phyloP scores from a whole-genome alignment of 2,113 vertebrate species.

The Anser brachyrhynchus region DNA sequence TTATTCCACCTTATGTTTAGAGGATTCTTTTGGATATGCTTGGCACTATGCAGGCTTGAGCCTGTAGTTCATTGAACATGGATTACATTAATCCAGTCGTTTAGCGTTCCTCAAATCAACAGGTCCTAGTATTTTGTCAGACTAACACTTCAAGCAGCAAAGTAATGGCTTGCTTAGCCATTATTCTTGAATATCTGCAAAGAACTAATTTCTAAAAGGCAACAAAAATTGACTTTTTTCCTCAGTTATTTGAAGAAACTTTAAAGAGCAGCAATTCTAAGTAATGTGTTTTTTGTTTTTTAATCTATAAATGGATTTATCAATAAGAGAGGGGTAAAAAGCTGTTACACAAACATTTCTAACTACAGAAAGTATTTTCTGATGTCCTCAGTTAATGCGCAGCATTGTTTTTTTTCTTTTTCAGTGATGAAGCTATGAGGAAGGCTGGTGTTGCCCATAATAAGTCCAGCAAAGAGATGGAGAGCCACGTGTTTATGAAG shows the following conservation, averaged over 20 bases:
- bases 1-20: background rate
- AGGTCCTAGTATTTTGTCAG: background rate
- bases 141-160: background rate
- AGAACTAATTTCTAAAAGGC: background rate
- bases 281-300: background rate
- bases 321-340: background rate
- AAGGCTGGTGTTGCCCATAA: constrained; percentile 92
- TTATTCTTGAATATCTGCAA: background rate
- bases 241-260: background rate
- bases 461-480: constrained; percentile 97
- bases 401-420: constrained; percentile 35
- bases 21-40: background rate
- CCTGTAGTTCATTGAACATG: background rate
- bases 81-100: background rate
- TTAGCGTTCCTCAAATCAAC: constrained; percentile 6
- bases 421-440: constrained; percentile 95
- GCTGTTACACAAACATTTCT: background rate
- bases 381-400: background rate
- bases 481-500: constrained; percentile 95
- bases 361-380: background rate
- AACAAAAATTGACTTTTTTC: background rate
- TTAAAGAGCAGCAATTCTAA: background rate
- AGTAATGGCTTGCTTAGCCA: background rate
- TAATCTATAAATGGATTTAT: background rate
- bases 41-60: background rate